Evolutionary conservation across 2,888 invertebrate species (phyloP).

Genomic region (Therioaphis trifolii): DNA sequence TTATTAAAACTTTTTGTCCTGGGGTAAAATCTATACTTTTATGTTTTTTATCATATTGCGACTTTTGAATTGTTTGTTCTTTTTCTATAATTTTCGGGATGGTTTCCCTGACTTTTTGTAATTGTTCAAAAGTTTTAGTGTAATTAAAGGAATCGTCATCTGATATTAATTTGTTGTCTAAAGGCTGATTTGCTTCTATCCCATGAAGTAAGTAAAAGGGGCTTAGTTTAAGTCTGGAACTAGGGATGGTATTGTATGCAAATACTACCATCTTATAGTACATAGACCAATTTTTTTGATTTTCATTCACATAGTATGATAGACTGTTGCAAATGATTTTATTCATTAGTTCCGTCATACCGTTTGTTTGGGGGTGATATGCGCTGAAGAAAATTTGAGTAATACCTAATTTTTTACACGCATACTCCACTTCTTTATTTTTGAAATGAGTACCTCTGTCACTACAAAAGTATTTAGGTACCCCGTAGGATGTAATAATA

Average conservation of each 20-base stretch:
- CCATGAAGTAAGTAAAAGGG: not conserved
- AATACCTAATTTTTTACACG: constrained; percentile 3
- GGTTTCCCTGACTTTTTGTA: not conserved
- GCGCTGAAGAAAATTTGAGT: not conserved
- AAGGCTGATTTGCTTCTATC: not conserved
- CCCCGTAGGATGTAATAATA: not conserved
- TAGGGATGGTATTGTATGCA: not conserved
- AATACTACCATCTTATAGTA: constrained; percentile 9
- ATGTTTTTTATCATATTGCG: not conserved
- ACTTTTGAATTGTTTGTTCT: not conserved
- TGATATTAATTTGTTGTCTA: not conserved
- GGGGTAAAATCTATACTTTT: not conserved
- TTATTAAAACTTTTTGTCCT: not conserved
- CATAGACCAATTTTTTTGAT: not conserved
- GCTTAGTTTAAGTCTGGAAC: not conserved
- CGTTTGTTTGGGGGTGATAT: not conserved
- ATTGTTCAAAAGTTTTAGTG: not conserved
- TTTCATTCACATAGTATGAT: constrained; percentile 17
- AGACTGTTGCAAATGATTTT: not conserved
- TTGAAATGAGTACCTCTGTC: not conserved
- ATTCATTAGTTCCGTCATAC: constrained; percentile 25
- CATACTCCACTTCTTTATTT: not conserved
- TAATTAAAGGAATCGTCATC: not conserved
- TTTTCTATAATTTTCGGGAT: not conserved
- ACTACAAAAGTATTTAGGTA: not conserved